Base-by-base conservation (phyloP, 1,140 invertebrate species). In the Papilio dardanus region DNA sequence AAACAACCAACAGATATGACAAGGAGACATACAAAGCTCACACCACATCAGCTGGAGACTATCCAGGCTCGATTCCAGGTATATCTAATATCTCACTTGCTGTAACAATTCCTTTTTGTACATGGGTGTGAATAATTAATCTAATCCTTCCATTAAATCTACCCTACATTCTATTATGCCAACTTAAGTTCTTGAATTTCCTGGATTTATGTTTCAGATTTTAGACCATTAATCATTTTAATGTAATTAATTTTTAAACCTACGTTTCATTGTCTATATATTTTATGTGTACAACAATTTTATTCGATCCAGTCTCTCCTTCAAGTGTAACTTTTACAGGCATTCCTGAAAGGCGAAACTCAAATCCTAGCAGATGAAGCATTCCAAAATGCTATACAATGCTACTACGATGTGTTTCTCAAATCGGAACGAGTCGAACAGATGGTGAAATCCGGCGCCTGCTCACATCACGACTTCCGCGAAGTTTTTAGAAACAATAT, bases 1-100 rank as follows among this genome's bases (percentile, higher is more conserved):
- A 99, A 99, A 94, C 99, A 99, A 92, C 98, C 99, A 0, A 99
- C 98, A 21, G 99, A 99, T 91, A 98, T 99, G 98, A 98, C 97
- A 16, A 95, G 97, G 86, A 94, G 98, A 74, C 97, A 98, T 86
- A 96, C 96, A 68, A 99, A 99, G 95, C 97, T 99, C 71, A 99
- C 97, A 33, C 98, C 99, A 91, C 97, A 99, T 91, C 99, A 99
- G 94, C 94, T 99, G 74, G 98, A 99, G 88, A 97, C 97, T 62
- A 98, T 99, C 80, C 98, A 97, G 92, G 97, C 97, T 85, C 95
- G 98, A 87, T 99, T 99, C 95, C 97, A 99, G 95, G 97, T 97
- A 50, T 21, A 1, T 68, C 14, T 24, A 37, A 33, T 5, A 7
- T 37, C 16, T 30, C 33, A 73, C 35, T 73, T 24, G 6, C 19